phyloP scores from a whole-genome alignment of 2,113 vertebrate species.

The Platichthys stellatus region DNA sequence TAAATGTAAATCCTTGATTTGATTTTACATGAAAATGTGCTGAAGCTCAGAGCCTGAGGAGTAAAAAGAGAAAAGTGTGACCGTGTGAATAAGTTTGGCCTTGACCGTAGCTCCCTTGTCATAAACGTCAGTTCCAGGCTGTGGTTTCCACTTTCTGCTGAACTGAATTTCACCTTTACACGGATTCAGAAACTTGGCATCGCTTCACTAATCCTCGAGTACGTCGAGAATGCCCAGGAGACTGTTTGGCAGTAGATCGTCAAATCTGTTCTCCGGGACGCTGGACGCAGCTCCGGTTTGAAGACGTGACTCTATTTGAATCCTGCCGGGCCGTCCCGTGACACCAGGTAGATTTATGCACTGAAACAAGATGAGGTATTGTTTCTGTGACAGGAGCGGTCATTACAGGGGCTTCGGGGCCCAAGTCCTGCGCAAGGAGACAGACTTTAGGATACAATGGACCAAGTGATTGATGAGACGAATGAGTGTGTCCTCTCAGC shows the following conservation, averaged over 20 bases:
- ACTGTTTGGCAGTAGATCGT: neutral
- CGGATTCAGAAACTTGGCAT: constrained; percentile 29
- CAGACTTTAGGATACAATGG: constrained; percentile 72
- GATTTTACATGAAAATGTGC: neutral
- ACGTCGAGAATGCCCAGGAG: constrained; percentile 10
- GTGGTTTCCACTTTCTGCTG: neutral
- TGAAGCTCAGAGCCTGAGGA: neutral
- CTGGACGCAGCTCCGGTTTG: constrained; percentile 3
- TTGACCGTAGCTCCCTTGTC: neutral
- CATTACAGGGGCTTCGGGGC: neutral
- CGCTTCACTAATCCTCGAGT: constrained; percentile 29
- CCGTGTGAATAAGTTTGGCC: neutral
- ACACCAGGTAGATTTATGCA: constrained; percentile 53
- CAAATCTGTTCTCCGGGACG: constrained; percentile 1
- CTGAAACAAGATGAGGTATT: constrained; percentile 57
- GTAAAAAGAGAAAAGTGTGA: neutral
- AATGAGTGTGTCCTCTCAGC: constrained; percentile 78
- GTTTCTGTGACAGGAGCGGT: constrained; percentile 60
- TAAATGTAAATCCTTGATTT: neutral
- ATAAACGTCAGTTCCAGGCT: neutral
- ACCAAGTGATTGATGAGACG: constrained; percentile 79
- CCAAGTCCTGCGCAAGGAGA: constrained; percentile 28
- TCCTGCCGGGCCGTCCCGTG: constrained; percentile 17
- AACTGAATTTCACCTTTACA: constrained; percentile 23
- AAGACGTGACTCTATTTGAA: constrained; percentile 31